Evolutionary conservation across 2,797 vertebrate genomes (phyloP).

Genomic region (Lateolabrax maculatus): DNA sequence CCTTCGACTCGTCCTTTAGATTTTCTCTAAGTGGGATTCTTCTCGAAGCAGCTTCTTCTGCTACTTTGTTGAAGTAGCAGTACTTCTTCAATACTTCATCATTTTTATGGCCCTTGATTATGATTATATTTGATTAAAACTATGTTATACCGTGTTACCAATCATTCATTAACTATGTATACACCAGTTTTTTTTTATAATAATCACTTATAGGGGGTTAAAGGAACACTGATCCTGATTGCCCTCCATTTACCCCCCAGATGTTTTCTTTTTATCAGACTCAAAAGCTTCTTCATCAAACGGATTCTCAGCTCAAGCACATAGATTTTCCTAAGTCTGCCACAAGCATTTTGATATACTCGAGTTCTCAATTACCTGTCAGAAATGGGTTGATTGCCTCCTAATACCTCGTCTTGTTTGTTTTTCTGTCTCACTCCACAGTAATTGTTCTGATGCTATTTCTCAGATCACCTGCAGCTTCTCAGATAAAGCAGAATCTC

Average conservation of each 20-base stretch:
- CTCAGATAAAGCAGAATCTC: not conserved
- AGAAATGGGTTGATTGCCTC: slow-evolving; percentile 1
- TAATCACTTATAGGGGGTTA: too few relatives aligned
- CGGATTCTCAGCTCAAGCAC: not conserved
- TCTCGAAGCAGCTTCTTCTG: not conserved
- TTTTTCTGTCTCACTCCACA: not conserved
- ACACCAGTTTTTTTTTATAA: too few relatives aligned
- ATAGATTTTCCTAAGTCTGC: not conserved
- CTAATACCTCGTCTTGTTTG: slow-evolving; percentile 2
- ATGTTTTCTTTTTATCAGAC: not conserved
- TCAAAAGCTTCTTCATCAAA: not conserved
- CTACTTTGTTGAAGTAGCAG: too few relatives aligned
- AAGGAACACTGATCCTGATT: not conserved
- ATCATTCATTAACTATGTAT: too few relatives aligned
- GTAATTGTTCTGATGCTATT: not conserved
- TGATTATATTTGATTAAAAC: too few relatives aligned
- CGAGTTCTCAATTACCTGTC: not conserved
- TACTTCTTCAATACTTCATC: too few relatives aligned
- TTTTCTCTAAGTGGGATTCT: not conserved
- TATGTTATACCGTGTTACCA: too few relatives aligned
- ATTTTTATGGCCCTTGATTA: too few relatives aligned
- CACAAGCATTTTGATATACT: not conserved
- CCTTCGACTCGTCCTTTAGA: not conserved
- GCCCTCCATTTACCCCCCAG: not conserved
- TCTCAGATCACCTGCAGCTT: not conserved